Evolutionary conservation across 1,140 invertebrate species (phyloP).

Genomic region (Heliconius himera): DNA sequence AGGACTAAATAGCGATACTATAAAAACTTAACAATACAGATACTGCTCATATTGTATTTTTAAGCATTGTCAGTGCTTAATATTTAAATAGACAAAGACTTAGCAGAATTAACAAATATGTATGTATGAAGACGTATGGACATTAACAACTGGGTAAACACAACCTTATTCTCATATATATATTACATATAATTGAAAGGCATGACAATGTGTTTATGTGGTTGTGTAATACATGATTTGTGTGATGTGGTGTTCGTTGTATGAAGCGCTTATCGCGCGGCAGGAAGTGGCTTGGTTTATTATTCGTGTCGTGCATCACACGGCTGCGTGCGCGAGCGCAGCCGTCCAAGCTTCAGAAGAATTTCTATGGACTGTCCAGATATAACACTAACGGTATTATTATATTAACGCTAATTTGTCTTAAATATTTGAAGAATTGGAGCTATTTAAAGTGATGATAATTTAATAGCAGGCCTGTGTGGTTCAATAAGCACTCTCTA

Average conservation of each 20-base stretch:
- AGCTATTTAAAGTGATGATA: background rate
- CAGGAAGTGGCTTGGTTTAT: constrained; percentile 80
- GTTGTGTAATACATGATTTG: constrained; percentile 50
- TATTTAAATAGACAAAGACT: constrained; percentile 48
- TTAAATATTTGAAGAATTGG: background rate
- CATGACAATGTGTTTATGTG: constrained; percentile 44
- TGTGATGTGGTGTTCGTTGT: constrained; percentile 65
- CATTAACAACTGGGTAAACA: constrained; percentile 26
- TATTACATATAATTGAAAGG: constrained; percentile 42
- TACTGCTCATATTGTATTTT: constrained; percentile 32
- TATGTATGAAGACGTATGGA: constrained; percentile 32
- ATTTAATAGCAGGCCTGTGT: background rate
- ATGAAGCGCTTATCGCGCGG: constrained; percentile 74
- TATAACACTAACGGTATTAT: constrained; percentile 65
- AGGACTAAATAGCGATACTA: background rate
- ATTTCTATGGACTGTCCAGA: constrained; percentile 60
- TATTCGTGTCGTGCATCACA: constrained; percentile 78
- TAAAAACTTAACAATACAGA: background rate
- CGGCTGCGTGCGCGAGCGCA: constrained; percentile 70
- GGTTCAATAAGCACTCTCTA: too few relatives aligned
- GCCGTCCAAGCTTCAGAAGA: constrained; percentile 58
- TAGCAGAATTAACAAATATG: constrained; percentile 49
- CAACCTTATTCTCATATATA: constrained; percentile 35
- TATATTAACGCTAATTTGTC: constrained; percentile 67
- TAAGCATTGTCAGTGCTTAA: constrained; percentile 38